Evolutionary conservation across 2,113 vertebrate species (phyloP).

Genomic region (Boulengeromyrus knoepffleri): DNA sequence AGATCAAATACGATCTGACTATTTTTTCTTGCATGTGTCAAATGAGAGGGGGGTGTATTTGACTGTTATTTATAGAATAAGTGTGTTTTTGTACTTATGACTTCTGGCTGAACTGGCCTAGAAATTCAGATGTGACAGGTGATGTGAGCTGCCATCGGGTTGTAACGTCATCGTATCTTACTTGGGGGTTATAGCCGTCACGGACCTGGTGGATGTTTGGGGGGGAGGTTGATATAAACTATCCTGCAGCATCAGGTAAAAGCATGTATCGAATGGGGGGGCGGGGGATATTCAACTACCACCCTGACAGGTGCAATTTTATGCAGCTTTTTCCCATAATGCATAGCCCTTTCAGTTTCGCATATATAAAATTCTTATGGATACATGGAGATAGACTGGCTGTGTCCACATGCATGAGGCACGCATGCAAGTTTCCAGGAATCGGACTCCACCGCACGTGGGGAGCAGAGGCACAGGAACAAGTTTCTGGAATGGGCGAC

Average conservation of each 20-base stretch:
- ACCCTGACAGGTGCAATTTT: background rate
- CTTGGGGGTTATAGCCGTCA: background rate
- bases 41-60: background rate
- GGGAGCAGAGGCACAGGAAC: background rate
- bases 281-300: background rate
- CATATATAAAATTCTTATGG: background rate
- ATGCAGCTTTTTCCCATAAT: background rate
- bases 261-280: background rate
- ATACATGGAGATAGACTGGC: background rate
- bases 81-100: conserved; percentile 1
- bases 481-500: background rate
- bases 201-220: background rate
- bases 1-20: background rate
- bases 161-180: background rate
- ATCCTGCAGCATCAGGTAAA: background rate
- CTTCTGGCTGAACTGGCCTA: background rate
- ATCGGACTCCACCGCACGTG: background rate
- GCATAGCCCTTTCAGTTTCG: background rate
- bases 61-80: conserved; percentile 3
- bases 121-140: background rate
- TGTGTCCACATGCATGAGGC: background rate
- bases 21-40: background rate
- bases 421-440: background rate
- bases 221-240: background rate
- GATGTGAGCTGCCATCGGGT: background rate